phyloP scores from a whole-genome alignment of 2,113 vertebrate genomes.

The Tichodroma muraria region DNA sequence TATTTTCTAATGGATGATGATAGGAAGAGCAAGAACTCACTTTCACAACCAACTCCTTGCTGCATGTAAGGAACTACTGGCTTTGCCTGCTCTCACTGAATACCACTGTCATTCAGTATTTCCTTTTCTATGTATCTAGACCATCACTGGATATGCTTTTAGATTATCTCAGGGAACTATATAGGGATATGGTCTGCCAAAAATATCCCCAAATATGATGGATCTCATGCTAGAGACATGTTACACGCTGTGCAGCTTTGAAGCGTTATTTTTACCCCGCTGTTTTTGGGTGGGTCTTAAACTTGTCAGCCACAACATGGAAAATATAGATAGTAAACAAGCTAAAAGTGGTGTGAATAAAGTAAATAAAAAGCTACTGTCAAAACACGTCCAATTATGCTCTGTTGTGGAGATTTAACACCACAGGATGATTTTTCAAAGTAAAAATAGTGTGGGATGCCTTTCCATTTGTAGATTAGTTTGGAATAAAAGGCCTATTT shows the following conservation, averaged over 20 bases:
- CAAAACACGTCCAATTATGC: neutral
- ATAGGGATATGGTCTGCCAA: constrained; percentile 4
- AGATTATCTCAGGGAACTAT: neutral
- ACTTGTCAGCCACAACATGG: constrained; percentile 25
- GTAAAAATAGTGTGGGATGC: constrained; percentile 24
- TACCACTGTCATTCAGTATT: neutral
- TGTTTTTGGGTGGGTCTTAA: neutral
- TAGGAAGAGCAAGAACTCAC: neutral
- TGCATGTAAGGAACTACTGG: neutral
- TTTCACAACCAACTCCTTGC: neutral
- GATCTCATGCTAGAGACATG: constrained; percentile 22
- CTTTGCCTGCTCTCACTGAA: neutral
- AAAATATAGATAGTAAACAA: constrained; percentile 39
- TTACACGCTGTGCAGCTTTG: neutral
- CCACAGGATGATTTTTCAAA: constrained; percentile 15
- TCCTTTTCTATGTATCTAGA: neutral
- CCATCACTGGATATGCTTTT: neutral
- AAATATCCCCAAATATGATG: neutral
- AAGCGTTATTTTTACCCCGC: constrained; percentile 25
- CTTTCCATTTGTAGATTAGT: neutral
- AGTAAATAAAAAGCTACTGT: constrained; percentile 22
- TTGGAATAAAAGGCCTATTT: constrained; percentile 38
- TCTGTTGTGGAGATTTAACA: constrained; percentile 12
- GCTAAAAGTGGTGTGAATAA: constrained; percentile 8
- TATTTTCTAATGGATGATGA: neutral